Evolutionary conservation across 2,797 vertebrate genomes (phyloP), one percentile per base, ranked within the genome.

Genomic region (Neostethus bicornis): DNA sequence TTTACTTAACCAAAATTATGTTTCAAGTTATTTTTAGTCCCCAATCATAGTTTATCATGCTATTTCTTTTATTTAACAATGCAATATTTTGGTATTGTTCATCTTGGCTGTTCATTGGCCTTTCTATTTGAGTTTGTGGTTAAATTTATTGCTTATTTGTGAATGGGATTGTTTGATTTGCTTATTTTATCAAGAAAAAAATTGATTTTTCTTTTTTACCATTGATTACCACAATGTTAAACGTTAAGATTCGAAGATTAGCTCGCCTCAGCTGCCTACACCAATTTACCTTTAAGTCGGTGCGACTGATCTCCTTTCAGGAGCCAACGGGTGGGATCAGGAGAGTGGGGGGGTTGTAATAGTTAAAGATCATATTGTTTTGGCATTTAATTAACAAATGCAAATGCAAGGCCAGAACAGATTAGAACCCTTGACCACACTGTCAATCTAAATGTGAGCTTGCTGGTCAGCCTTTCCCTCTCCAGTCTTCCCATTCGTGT

Each of bases 301-400:
- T 2, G 37, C 66, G 1, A 56, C 59, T 12, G 17, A 35, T 70
- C 57, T 76, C 50, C 47, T 39, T 50, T 56, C 41, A 1, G 34
- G 42, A 62, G 62, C 25, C 1, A 26, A 45, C n/a, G 31, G 13
- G n/a, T n/a, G n/a, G n/a, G n/a, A n/a, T n/a, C n/a, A 7, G 34
- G n/a, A n/a, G n/a, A 57, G 50, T 20, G 41, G 72, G 63, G 50
- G 26, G 74, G 84, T 81, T 85, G 87, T 87, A 85, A 91, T 89
- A 81, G 79, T 88, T 87, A 64, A 77, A 86, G 85, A 90, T 89
- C 85, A 87, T 88, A 89, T 91, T 90, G 88, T 91, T 88, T 85
- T 91, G 89, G 88, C 88, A 87, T 92, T 90, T 91, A 86, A 92
- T 90, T 91, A 92, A 89, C 80, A 85, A 87, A 92, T 90, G 89